Evolutionary conservation across 2,888 invertebrate species (phyloP).

Genomic region (Gandaritis pyraliata): DNA sequence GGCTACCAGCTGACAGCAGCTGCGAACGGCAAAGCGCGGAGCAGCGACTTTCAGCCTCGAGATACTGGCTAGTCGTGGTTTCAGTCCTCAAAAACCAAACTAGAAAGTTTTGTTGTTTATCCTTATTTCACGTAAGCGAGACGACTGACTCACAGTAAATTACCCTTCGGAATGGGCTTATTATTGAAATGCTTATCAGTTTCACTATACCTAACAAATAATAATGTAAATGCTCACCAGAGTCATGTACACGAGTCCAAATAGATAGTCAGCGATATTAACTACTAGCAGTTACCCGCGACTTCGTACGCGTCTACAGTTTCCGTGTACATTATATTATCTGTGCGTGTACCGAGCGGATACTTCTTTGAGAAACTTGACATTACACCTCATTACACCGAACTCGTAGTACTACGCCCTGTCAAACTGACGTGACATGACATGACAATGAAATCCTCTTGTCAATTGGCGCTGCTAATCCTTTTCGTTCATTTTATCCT

Average conservation of each 20-base stretch:
- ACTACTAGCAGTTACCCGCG: slow-evolving; percentile 35
- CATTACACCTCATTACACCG: too few relatives aligned
- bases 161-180: slow-evolving; percentile 63
- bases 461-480: too few relatives aligned
- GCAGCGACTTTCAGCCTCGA: slow-evolving; percentile 10
- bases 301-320: too few relatives aligned
- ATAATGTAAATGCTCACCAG: slow-evolving; percentile 50
- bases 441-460: too few relatives aligned
- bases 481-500: too few relatives aligned
- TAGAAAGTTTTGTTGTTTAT: slow-evolving; percentile 15
- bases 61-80: not conserved
- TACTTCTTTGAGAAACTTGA: too few relatives aligned
- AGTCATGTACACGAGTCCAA: slow-evolving; percentile 47
- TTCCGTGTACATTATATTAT: too few relatives aligned
- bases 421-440: too few relatives aligned
- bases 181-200: slow-evolving; percentile 69
- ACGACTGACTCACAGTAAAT: slow-evolving; percentile 57
- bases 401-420: too few relatives aligned
- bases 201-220: slow-evolving; percentile 54
- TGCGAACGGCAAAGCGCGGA: slow-evolving; percentile 34
- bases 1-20: slow-evolving; percentile 56
- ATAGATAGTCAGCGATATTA: slow-evolving; percentile 24
- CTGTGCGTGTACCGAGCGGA: too few relatives aligned
- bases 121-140: slow-evolving; percentile 41
- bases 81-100: slow-evolving; percentile 17